Percentiles rank a stretch among this genome's conserved stretches.
Conservation (phyloP, 2,113 vertebrate species). For the Platysteira castanea region DNA sequence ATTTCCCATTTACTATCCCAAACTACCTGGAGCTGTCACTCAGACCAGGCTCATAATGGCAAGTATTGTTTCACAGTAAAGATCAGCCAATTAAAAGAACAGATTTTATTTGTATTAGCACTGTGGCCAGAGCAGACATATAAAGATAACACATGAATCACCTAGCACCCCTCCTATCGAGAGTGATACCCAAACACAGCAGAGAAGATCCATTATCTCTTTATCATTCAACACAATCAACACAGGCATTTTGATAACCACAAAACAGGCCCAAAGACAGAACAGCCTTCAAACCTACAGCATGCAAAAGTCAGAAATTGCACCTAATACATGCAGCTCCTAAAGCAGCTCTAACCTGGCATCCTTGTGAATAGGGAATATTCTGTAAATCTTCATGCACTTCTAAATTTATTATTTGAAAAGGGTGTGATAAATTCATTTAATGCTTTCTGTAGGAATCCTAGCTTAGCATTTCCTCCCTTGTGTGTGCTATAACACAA, state of each 20-base stretch:
- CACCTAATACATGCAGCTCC: background rate
- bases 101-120: background rate
- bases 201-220: background rate
- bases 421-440: background rate
- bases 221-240: background rate
- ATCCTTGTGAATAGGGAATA: background rate
- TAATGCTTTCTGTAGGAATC: conserved; percentile 5
- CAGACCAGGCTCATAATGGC: background rate
- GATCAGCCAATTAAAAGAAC: background rate
- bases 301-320: background rate
- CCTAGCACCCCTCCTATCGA: background rate
- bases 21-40: background rate
- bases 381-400: background rate
- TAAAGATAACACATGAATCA: background rate
- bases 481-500: background rate
- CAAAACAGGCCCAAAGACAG: background rate
- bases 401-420: background rate
- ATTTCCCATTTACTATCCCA: background rate
- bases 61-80: background rate
- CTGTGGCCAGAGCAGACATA: background rate
- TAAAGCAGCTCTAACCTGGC: background rate
- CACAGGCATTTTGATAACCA: background rate
- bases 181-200: background rate
- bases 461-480: background rate
- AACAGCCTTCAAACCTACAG: background rate